phyloP scores from a whole-genome alignment of 1,140 invertebrate species.

The Temnothorax longispinosus region DNA sequence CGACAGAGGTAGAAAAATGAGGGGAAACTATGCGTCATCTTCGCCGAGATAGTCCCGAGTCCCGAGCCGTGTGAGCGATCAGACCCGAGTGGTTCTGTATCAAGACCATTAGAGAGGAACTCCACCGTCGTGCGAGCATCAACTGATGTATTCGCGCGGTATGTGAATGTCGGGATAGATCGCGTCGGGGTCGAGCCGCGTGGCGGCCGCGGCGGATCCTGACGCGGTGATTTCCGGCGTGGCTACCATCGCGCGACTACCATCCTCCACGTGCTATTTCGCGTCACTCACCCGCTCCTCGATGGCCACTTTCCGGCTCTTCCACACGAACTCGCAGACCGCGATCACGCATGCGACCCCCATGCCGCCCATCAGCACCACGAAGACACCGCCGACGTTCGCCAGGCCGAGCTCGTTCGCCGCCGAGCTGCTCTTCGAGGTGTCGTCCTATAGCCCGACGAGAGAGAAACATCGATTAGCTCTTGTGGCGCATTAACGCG shows the following conservation, averaged over 20 bases:
- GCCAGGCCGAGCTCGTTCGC: slow-evolving; percentile 95
- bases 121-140: slow-evolving; percentile 80
- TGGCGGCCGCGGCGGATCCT: slow-evolving; percentile 61
- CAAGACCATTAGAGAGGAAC: slow-evolving; percentile 81
- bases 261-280: slow-evolving; percentile 77
- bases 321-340: slow-evolving; percentile 97
- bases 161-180: slow-evolving; percentile 75
- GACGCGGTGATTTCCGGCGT: slow-evolving; percentile 64
- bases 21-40: slow-evolving; percentile 4
- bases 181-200: slow-evolving; percentile 78
- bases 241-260: slow-evolving; percentile 29
- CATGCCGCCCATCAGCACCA: slow-evolving; percentile 96
- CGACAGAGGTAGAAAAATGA: not conserved
- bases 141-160: slow-evolving; percentile 80
- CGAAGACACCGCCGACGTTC: slow-evolving; percentile 98
- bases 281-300: slow-evolving; percentile 92
- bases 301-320: slow-evolving; percentile 95
- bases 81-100: slow-evolving; percentile 78
- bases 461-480: slow-evolving; percentile 49
- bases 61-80: slow-evolving; percentile 57
- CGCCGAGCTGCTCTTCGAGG: slow-evolving; percentile 93
- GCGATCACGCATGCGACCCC: slow-evolving; percentile 95
- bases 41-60: not conserved
- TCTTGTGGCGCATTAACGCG: slow-evolving; percentile 27
- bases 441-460: slow-evolving; percentile 89